These are phyloP conservation scores for Trachurus trachurus DNA, from an alignment of 2,797 vertebrate species.

Conservation along the genomic window DNA sequence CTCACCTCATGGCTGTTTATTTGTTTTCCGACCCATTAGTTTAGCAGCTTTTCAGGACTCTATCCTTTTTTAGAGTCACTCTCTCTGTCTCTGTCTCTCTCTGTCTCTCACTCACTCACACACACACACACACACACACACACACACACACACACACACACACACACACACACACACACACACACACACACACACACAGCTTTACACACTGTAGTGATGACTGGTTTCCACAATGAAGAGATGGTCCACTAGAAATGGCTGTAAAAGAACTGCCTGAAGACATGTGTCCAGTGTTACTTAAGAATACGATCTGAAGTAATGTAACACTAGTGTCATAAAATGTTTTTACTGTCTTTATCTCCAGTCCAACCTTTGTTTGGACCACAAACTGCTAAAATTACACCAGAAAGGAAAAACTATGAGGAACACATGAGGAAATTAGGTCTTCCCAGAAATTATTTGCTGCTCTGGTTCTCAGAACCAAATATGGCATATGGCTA, in stretches of 20 bases:
- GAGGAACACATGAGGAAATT: background rate
- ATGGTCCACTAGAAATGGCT: constrained; percentile 4
- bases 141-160: background rate
- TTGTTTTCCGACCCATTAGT: constrained; percentile 81
- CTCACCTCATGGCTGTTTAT: constrained; percentile 72
- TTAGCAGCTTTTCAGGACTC: constrained; percentile 59
- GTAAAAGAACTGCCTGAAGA: constrained; percentile 19
- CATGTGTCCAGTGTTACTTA: background rate
- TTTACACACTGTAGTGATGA: constrained; percentile 22
- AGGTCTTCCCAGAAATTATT: background rate
- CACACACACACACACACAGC: background rate
- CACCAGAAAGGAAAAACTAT: background rate
- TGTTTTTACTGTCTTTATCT: background rate
- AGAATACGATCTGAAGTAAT: background rate
- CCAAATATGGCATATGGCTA: background rate
- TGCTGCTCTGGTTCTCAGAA: background rate
- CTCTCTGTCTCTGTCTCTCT: background rate
- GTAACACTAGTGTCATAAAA: constrained; percentile 1
- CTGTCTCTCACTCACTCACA: constrained; percentile 5
- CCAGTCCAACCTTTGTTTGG: background rate
- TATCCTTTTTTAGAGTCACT: constrained; percentile 45
- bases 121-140: background rate
- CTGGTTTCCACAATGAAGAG: background rate
- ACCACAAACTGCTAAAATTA: background rate
- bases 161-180: background rate